Conservation (phyloP, 2,797 vertebrate genomes). For the Pseudocheirus occidentalis region DNA sequence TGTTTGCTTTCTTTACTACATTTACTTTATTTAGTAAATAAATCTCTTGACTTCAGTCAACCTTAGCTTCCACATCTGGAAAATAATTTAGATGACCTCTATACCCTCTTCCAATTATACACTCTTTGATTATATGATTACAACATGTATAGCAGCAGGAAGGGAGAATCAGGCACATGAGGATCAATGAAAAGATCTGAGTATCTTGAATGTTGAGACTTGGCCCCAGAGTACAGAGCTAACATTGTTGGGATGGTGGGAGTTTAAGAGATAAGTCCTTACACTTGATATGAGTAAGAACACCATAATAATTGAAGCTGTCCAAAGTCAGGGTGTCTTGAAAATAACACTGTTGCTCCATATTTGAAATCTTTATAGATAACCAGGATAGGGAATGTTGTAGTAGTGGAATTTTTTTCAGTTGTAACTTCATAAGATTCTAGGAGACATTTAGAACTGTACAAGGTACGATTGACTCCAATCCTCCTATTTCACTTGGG, state of each 20-base stretch:
- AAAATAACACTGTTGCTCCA: background rate
- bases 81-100: background rate
- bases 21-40: no score
- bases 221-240: background rate
- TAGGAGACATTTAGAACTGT: background rate
- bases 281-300: background rate
- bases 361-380: background rate
- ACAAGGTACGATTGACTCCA: background rate
- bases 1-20: background rate
- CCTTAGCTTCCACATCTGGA: background rate
- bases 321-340: background rate
- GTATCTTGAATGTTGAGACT: background rate
- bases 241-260: background rate
- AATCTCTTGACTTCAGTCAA: background rate
- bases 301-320: background rate
- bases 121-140: background rate
- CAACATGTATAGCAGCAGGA: background rate
- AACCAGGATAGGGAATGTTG: background rate
- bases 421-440: background rate
- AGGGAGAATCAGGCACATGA: background rate
- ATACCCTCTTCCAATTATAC: background rate
- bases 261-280: background rate
- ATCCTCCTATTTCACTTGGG: no score
- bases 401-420: background rate
- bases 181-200: background rate